These are phyloP conservation scores for Taenaris catops DNA, from an alignment of 2,888 invertebrate species.

Conservation along the genomic window DNA sequence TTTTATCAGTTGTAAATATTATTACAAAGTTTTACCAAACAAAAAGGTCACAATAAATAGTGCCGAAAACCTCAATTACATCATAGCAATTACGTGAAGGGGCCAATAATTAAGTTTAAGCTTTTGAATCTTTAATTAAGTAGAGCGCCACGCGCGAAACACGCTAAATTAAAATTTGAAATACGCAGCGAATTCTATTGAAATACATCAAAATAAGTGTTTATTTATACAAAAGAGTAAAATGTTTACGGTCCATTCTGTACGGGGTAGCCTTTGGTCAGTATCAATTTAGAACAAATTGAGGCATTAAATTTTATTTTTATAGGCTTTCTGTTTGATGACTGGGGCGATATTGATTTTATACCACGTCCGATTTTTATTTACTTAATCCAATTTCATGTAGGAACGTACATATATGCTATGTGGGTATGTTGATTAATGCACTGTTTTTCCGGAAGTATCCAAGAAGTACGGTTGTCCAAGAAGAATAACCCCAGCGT, in stretches of 20 bases:
- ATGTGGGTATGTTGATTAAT: no score
- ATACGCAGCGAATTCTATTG: conserved; percentile 7
- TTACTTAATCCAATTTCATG: conserved; percentile 10
- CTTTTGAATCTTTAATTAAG: conserved; percentile 10
- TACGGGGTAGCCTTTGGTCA: conserved; percentile 15
- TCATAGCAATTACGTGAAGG: conserved; percentile 7
- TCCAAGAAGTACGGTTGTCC: no score
- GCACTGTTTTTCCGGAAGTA: no score
- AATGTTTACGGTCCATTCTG: conserved; percentile 18
- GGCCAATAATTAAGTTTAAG: neutral
- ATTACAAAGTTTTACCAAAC: no score
- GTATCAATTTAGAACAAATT: conserved; percentile 23
- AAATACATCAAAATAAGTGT: conserved; percentile 15
- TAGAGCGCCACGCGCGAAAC: conserved; percentile 3
- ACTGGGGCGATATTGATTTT: conserved; percentile 17
- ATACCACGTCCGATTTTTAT: conserved; percentile 17
- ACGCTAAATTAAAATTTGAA: conserved; percentile 1
- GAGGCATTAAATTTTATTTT: conserved; percentile 23
- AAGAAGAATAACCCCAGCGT: no score
- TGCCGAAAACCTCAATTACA: conserved; percentile 1
- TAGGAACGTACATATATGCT: neutral
- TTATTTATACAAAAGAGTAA: conserved; percentile 18
- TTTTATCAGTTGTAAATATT: no score
- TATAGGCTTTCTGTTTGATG: conserved; percentile 16
- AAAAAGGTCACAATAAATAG: no score